Base-by-base conservation (phyloP, 1,140 invertebrate species). In the Platyscapa corneri region DNA sequence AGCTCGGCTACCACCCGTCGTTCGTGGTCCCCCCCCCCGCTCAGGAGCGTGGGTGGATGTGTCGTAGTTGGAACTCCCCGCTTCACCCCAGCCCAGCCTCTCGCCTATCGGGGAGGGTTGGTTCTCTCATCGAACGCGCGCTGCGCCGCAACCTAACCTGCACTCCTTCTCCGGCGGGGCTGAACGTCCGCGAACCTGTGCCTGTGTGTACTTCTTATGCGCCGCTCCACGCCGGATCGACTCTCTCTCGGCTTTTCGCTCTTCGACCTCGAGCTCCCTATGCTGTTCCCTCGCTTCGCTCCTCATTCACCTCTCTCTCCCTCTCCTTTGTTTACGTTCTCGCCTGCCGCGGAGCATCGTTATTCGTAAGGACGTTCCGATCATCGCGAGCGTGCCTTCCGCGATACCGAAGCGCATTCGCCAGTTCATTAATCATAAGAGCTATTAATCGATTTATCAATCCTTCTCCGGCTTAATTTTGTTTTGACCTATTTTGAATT, bases 61-160 rank as follows among this genome's bases (percentile, higher is more conserved):
- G 30, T 56, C 23, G 75, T 53, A 77, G 42, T 77, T n/a, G 75
- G 74, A n/a, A n/a, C n/a, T n/a, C n/a, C n/a, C n/a, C n/a, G n/a
- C n/a, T n/a, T n/a, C n/a, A n/a, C n/a, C n/a, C n/a, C n/a, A 27
- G 27, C n/a, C 64, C 64, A n/a, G n/a, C 30, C 30, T 3, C 64
- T 14, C 64, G 7, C 10, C 64, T 27, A 34, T 7, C 32, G 1
- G 34, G 32, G 32, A 70, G 34, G 32, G 30, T 18, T 72, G 34
- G 18, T 18, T 39, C 67, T 20, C 70, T 74, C 70, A 32, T 74
- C 70, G 70, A 74, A 74, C 70, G 70, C 37, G 70, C 70, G 27
- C 27, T 39, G 37, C 70, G 49, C 7, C 46, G 34, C 32, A 37
- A 60, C 76, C 76, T 78, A 78, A 78, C 76, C 76, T 78, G 53